A percentile compares a stretch with the other conserved stretches of the same genome.
phyloP scores from a whole-genome alignment of 2,797 vertebrate species.

The Diceros bicornis region DNA sequence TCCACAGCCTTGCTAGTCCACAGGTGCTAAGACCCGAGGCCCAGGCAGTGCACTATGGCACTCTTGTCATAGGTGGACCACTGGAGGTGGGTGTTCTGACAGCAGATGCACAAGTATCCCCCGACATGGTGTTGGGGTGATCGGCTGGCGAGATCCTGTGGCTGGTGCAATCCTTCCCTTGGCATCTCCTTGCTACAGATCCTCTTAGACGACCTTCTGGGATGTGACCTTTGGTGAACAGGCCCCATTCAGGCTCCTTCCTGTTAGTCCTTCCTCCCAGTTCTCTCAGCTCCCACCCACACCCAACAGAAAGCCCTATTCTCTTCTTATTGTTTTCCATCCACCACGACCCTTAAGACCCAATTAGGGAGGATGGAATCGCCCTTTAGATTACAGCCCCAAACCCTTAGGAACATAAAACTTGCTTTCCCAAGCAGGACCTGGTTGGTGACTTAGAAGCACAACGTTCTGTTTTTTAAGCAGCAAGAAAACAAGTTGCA shows the following conservation, averaged over 20 bases:
- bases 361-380: background rate
- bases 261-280: background rate
- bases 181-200: background rate
- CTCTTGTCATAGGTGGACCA: background rate
- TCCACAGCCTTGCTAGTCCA: too few relatives aligned
- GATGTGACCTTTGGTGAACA: background rate
- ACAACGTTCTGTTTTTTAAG: conserved; percentile 14
- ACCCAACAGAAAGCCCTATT: background rate
- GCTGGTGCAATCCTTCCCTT: background rate
- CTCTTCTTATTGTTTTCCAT: background rate
- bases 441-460: background rate
- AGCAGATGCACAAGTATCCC: background rate
- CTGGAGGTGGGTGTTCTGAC: background rate
- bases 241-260: background rate
- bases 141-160: background rate
- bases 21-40: background rate
- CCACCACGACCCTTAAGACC: background rate
- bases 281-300: background rate
- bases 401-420: background rate
- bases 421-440: background rate
- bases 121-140: background rate
- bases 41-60: background rate
- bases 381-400: background rate
- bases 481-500: conserved; percentile 21
- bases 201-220: background rate